A percentile compares a stretch with the other conserved stretches of the same genome.
These are phyloP conservation scores for Illadopsis cleaveri DNA, from an alignment of 2,113 vertebrate genomes.

Conservation along the genomic window DNA sequence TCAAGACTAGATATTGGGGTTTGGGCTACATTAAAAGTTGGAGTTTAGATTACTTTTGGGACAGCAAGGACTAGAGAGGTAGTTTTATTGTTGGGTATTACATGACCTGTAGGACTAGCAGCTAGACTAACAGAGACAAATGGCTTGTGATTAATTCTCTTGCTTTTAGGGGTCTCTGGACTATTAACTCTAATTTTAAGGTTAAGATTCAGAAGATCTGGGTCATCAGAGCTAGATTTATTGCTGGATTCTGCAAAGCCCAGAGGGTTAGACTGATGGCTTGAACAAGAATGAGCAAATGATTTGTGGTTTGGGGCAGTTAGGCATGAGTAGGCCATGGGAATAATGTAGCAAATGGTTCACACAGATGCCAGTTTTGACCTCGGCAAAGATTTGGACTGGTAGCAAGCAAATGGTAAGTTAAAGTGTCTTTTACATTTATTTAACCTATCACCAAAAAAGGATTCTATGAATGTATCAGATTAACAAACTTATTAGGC, in stretches of 20 bases:
- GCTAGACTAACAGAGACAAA: slow-evolving; percentile 9
- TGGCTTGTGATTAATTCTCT: slow-evolving; percentile 35
- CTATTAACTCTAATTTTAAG: slow-evolving; percentile 59
- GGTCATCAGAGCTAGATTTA: slow-evolving; percentile 58
- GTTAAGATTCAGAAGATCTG: slow-evolving; percentile 51
- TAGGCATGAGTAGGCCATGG: slow-evolving; percentile 54
- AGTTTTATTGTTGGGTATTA: background rate
- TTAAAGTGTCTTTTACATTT: background rate
- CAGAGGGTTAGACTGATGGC: slow-evolving; percentile 44
- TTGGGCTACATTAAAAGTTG: background rate
- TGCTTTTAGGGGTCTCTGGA: slow-evolving; percentile 32
- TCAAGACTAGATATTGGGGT: background rate
- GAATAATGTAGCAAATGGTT: slow-evolving; percentile 31
- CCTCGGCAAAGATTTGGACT: background rate
- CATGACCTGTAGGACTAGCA: slow-evolving; percentile 1
- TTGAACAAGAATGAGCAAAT: slow-evolving; percentile 53
- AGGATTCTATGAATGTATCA: background rate
- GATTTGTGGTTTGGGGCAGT: slow-evolving; percentile 50
- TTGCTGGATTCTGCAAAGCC: slow-evolving; percentile 64
- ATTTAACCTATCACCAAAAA: background rate
- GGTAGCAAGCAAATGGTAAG: background rate
- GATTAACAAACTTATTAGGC: background rate
- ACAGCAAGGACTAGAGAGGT: background rate
- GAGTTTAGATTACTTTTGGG: background rate
- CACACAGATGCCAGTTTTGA: slow-evolving; percentile 43